Conservation (phyloP, 2,888 invertebrate species). For the Bombylius major region DNA sequence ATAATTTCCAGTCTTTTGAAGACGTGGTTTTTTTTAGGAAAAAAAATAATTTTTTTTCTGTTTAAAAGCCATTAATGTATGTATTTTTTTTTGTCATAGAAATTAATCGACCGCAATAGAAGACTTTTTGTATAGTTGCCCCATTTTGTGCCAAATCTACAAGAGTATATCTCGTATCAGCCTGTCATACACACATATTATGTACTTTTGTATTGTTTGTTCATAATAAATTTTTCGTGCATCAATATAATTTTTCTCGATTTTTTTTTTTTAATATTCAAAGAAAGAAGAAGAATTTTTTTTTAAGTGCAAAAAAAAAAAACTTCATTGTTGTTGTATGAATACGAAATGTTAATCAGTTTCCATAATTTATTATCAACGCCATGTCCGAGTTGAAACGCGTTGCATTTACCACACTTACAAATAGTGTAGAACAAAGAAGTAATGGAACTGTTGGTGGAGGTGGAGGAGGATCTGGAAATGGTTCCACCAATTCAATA, state of each 20-base stretch:
- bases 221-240: no score
- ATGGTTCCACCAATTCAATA: neutral
- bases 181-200: no score
- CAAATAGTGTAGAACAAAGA: neutral
- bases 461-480: neutral
- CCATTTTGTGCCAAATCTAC: neutral
- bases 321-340: neutral
- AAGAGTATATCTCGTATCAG: no score
- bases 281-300: no score
- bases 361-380: neutral
- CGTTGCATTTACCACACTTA: constrained; percentile 29
- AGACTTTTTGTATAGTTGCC: neutral
- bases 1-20: neutral
- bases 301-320: no score
- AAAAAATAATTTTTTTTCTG: neutral
- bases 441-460: constrained; percentile 1
- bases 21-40: neutral
- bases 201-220: no score
- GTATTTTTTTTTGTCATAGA: neutral
- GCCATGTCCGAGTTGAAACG: constrained; percentile 29
- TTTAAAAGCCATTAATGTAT: neutral
- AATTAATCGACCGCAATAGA: neutral
- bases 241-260: no score
- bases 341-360: neutral
- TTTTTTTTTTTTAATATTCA: no score